Evolutionary conservation across 1,140 invertebrate genomes (phyloP).

Genomic region (Panagrolaimus sp.): DNA sequence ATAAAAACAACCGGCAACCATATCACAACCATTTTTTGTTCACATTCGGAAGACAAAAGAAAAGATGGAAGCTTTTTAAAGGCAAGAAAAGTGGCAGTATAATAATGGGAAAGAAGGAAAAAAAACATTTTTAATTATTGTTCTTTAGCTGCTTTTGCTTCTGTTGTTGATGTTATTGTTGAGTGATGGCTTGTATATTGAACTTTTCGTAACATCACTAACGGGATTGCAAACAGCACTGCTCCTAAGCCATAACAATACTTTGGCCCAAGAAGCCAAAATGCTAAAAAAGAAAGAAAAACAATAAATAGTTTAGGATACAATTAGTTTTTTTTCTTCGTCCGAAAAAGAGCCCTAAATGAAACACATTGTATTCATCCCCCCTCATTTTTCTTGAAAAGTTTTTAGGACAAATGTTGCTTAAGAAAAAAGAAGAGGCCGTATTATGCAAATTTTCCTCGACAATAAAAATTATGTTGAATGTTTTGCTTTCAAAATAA

Average conservation of each 20-base stretch:
- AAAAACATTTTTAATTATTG: too few species aligned
- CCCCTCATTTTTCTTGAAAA: not conserved
- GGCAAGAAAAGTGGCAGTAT: too few species aligned
- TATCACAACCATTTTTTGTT: too few species aligned
- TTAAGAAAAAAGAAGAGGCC: not conserved
- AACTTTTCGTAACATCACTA: slow-evolving; percentile 22
- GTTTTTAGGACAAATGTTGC: not conserved
- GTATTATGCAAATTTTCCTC: slow-evolving; percentile 5
- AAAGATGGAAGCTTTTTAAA: too few species aligned
- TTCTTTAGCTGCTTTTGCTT: too few species aligned
- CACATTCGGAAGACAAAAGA: too few species aligned
- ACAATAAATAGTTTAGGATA: slow-evolving; percentile 6
- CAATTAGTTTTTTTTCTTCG: slow-evolving; percentile 12
- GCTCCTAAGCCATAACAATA: slow-evolving; percentile 36
- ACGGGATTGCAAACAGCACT: slow-evolving; percentile 27
- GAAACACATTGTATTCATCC: not conserved
- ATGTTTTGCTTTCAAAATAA: slow-evolving; percentile 5
- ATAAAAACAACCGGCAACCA: too few species aligned
- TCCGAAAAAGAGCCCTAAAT: not conserved
- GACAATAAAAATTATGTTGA: not conserved
- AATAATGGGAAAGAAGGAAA: too few species aligned
- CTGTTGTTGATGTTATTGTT: too few species aligned
- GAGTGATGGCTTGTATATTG: too few species aligned
- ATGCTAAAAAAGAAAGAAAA: slow-evolving; percentile 27
- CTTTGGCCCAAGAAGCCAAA: slow-evolving; percentile 37